Evolutionary conservation across 2,797 vertebrate genomes (phyloP).

Genomic region (Valencia hispanica): DNA sequence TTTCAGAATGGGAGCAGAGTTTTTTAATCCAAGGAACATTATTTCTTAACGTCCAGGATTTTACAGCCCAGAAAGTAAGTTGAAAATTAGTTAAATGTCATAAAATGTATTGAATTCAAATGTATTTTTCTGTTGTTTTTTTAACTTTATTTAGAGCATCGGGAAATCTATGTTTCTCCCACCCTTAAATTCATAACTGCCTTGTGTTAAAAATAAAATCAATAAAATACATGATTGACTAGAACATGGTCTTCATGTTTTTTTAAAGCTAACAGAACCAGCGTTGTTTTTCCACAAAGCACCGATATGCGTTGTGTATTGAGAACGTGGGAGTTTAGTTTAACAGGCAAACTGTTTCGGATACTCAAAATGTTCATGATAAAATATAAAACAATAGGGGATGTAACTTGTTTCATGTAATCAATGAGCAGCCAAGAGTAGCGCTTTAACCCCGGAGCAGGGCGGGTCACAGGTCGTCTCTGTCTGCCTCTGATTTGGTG

Average conservation of each 20-base stretch:
- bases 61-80: conserved; percentile 57
- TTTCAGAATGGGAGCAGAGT: conserved; percentile 58
- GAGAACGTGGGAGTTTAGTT: neutral
- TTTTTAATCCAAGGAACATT: conserved; percentile 49
- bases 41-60: conserved; percentile 39
- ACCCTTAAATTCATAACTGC: neutral
- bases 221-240: neutral
- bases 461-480: conserved; percentile 18
- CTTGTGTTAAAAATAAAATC: neutral
- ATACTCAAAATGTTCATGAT: neutral
- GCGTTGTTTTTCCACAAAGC: neutral
- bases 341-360: neutral
- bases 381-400: neutral
- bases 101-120: neutral
- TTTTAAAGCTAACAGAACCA: neutral
- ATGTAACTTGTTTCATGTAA: too few species aligned
- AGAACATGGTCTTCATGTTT: neutral
- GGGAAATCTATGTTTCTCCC: neutral
- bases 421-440: neutral
- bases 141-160: neutral
- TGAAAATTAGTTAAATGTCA: conserved; percentile 1
- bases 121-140: too few species aligned
- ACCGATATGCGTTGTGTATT: neutral
- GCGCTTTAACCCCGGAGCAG: neutral
- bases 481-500: conserved; percentile 73